Base-by-base conservation (phyloP, 92 coral and sea anemone genomes). In the Paramuricea clavata region DNA sequence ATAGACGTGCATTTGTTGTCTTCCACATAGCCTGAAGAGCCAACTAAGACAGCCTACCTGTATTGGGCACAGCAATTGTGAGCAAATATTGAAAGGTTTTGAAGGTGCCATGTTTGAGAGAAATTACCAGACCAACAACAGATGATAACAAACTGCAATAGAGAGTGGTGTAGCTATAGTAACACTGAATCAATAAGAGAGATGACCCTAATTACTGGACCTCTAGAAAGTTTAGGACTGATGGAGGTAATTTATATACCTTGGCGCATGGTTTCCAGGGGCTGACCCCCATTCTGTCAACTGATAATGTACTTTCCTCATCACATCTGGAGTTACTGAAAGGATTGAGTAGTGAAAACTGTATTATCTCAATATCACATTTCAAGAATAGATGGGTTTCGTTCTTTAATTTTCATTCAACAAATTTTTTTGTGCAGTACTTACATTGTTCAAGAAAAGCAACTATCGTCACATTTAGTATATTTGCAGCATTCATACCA, bases 401-500 rank as follows among this genome's bases (percentile, higher is more conserved):
- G n/a, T n/a, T n/a, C n/a, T n/a, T n/a, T n/a, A n/a, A n/a, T n/a
- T n/a, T n/a, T n/a, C n/a, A n/a, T n/a, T n/a, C n/a, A n/a, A n/a
- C n/a, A n/a, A n/a, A 32, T 1, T 9, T 4, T 27, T 7, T 12
- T 27, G 32, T 69, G 1, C 21, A 36, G 0, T 42, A 94, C 98
- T 97, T 88, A 97, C 99, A 85, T 35, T 84, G 89, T 56, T 93
- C 93, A 50, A 92, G 93, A 52, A 94, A 93, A 43, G 95, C 95
- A 64, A 91, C 78, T 36, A 92, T 85, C 57, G 93, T 83, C 43
- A 94, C 99, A 57, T 92, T 94, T 50, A 94, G 82, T 54, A 97
- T 85, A 47, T 91, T 87, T 35, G 97, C 95, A 36, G 99, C 95
- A 36, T 93, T 82, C 5, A 91, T 81, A 23, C 97, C 99, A 59